Conservation (phyloP, 2,113 vertebrate genomes). For the Sturnus vulgaris region DNA sequence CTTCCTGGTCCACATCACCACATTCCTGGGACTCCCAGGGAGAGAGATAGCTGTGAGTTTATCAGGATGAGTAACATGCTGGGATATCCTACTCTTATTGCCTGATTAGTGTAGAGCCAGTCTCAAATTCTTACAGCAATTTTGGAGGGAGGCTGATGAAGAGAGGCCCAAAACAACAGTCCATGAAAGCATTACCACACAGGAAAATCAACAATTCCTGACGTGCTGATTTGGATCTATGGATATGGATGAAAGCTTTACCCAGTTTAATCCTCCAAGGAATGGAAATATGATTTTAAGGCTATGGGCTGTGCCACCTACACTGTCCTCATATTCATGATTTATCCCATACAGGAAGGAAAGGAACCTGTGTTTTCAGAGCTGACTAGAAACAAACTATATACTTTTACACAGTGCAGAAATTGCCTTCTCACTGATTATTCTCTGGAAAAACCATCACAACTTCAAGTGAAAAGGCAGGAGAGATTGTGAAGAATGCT, state of each 20-base stretch:
- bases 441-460: background rate
- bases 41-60: background rate
- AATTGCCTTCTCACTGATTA: background rate
- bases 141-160: background rate
- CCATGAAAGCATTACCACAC: background rate
- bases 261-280: background rate
- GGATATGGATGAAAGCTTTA: background rate
- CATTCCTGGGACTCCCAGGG: background rate
- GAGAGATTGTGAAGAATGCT: background rate
- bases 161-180: background rate
- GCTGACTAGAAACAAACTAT: background rate
- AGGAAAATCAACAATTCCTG: background rate
- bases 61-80: background rate
- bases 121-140: background rate
- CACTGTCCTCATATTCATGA: background rate
- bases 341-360: background rate
- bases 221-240: background rate
- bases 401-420: background rate
- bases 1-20: accelerated
- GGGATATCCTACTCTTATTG: background rate
- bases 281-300: background rate
- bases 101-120: background rate
- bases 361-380: background rate
- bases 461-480: background rate
- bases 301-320: background rate